Percentiles rank a stretch among this genome's conserved stretches.
These are phyloP conservation scores for Eulemur rufifrons DNA, from an alignment of 2,113 vertebrate genomes.

Conservation along the genomic window DNA sequence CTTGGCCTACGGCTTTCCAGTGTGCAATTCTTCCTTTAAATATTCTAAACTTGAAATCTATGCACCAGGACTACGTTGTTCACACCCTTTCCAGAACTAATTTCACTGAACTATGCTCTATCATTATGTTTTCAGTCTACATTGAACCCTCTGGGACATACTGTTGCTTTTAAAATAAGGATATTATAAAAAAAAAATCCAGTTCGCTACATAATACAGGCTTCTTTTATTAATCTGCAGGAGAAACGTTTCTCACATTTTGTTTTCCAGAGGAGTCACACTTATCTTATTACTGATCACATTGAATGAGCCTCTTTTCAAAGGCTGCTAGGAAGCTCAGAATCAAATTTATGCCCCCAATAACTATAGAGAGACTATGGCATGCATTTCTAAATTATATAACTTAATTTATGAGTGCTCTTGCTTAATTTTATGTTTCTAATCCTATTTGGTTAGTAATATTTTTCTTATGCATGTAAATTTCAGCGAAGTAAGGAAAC, in stretches of 20 bases:
- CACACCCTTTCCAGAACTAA: background rate
- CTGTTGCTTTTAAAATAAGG: background rate
- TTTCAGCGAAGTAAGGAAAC: background rate
- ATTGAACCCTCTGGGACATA: background rate
- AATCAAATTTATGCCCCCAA: background rate
- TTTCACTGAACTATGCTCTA: background rate
- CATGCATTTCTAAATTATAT: background rate
- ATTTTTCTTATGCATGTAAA: background rate
- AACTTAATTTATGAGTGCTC: background rate
- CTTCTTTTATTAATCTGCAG: background rate
- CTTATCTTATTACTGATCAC: background rate
- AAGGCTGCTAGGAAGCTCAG: background rate
- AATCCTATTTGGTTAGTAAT: background rate
- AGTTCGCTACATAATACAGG: background rate
- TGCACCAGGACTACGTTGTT: background rate
- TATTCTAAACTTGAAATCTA: background rate
- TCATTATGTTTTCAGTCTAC: background rate
- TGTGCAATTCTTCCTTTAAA: background rate
- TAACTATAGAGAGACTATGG: background rate
- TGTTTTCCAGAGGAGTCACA: background rate
- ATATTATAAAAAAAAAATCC: background rate
- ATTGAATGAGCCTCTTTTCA: background rate
- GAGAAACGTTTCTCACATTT: background rate
- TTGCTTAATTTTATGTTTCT: background rate
- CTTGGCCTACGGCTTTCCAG: background rate